Base-by-base conservation (phyloP, 2,888 invertebrate genomes). In the Lithosia quadra region DNA sequence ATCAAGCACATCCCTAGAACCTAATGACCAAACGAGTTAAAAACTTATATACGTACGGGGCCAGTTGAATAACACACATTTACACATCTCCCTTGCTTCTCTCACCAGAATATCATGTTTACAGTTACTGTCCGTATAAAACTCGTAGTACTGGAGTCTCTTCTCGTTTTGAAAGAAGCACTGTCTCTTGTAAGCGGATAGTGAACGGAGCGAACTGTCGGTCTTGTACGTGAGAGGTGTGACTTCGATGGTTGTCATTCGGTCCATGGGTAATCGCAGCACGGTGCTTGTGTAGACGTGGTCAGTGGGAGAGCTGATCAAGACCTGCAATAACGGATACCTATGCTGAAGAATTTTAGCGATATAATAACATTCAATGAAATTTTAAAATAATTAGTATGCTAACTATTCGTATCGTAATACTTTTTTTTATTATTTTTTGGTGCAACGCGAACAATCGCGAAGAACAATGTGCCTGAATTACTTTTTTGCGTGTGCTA, bases 61-160 rank as follows among this genome's bases (percentile, higher is more conserved):
- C 93, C 94, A 94, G 73, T 93, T 91, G 77, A 83, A 95, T 36
- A 90, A 85, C 9, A 92, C 90, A 75, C 96, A 96, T 34, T 91
- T 82, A 77, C 96, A 96, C 68, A 85, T 82, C 24, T 86, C 84
- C 73, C 90, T 89, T 0, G 95, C 92, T 73, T 94, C 93, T 60
- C 88, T 89, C 0, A 95, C 91, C 78, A 95, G 86, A 68, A 95
- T 88, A 71, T 96, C 95, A 68, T 94, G 89, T 73, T 95, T 93
- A 75, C 96, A 96, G 71, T 96, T 96, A 39, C 91, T 91, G 69
- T 95, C 95, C 0, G 95, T 95, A 75, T 96, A 96, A 36, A 92
- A 94, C 71, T 90, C 86, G 61, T 91, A 95, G 67, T 91, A 91
- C 21, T 91, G 86, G 33, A 95, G 76, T 28, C 84, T 85, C 65